Conservation (phyloP, 2,113 vertebrate genomes). For the Rana temporaria region DNA sequence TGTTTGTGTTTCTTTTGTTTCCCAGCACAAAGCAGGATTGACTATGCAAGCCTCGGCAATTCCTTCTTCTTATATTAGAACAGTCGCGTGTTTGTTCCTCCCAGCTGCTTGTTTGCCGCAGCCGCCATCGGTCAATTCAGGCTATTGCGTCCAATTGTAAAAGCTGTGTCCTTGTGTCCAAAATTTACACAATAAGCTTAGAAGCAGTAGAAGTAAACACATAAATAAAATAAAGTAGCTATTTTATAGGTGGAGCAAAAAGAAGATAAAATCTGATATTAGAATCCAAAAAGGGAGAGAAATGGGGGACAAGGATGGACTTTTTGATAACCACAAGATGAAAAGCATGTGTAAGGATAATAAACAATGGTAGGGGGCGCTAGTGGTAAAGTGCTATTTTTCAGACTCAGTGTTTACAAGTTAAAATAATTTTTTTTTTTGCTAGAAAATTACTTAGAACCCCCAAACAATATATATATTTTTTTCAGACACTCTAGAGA, state of each 20-base stretch:
- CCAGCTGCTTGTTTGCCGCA: background rate
- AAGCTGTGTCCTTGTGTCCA: background rate
- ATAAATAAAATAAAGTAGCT: background rate
- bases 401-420: no score
- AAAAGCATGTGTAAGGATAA: no score
- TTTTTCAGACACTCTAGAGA: no score
- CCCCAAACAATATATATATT: no score
- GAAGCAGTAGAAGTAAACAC: background rate
- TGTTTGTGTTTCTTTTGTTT: conserved; percentile 57
- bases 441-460: no score
- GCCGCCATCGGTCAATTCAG: background rate
- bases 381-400: no score
- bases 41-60: conserved; percentile 58
- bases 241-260: background rate
- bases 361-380: no score
- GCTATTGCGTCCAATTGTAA: background rate
- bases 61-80: conserved; percentile 69
- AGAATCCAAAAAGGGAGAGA: no score
- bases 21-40: conserved; percentile 60
- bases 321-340: no score
- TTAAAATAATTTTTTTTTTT: no score
- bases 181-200: background rate
- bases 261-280: no score
- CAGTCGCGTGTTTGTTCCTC: conserved; percentile 71
- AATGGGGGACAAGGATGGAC: no score